phyloP scores from a whole-genome alignment of 2,797 vertebrate genomes.

The Spizella passerina region DNA sequence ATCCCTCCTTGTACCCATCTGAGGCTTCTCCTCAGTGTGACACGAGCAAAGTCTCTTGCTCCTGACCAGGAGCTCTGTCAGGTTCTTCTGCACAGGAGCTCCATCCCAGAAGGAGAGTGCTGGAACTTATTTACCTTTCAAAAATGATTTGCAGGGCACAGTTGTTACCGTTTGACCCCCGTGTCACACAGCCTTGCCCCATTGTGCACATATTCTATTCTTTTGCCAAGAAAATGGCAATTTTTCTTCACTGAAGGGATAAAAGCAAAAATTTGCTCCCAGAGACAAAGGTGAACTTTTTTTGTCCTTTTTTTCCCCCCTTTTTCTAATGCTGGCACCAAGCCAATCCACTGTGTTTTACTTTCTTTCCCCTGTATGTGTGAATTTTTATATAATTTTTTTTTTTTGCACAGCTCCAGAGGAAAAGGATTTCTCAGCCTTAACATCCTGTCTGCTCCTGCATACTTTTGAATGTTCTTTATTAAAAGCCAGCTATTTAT shows the following conservation, averaged over 20 bases:
- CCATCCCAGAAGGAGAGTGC: not conserved
- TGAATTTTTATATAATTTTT: not conserved
- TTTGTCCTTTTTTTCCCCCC: not conserved
- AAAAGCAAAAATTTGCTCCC: not conserved
- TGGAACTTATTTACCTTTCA: not conserved
- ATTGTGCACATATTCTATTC: not conserved
- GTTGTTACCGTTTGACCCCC: not conserved
- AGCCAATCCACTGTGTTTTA: not conserved
- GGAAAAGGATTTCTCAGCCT: slow-evolving; percentile 20
- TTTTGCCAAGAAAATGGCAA: not conserved
- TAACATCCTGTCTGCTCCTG: slow-evolving; percentile 42
- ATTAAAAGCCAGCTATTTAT: slow-evolving; percentile 63
- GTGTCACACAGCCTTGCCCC: not conserved
- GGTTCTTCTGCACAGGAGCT: not conserved
- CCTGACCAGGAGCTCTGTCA: not conserved
- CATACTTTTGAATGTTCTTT: slow-evolving; percentile 13
- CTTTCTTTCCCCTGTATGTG: not conserved
- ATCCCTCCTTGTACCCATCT: not conserved
- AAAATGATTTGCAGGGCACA: not conserved
- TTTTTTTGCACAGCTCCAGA: not conserved
- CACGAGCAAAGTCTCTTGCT: not conserved
- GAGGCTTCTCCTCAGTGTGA: not conserved
- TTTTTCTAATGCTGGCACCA: not conserved
- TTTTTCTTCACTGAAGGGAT: not conserved
- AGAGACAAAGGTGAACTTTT: not conserved